phyloP scores from a whole-genome alignment of 64 coral and sea anemone genomes.

The Stichodactyla mertensii region DNA sequence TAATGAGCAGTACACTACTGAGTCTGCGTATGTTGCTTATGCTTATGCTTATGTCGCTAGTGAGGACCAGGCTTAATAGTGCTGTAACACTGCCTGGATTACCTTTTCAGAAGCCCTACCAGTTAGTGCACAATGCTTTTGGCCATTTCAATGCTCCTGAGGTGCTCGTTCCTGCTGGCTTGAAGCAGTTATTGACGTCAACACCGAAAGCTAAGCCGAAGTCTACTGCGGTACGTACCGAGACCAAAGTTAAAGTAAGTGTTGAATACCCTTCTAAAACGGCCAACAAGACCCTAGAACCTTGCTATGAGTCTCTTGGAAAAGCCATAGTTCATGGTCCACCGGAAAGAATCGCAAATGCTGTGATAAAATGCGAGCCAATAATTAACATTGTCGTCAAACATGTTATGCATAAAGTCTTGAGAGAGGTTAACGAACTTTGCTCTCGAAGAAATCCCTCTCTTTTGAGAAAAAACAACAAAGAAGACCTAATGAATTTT shows the following conservation, averaged over 20 bases:
- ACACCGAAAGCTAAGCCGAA: neutral
- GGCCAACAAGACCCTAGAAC: constrained; percentile 3
- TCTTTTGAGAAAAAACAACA: constrained; percentile 19
- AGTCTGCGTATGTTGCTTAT: too few relatives aligned
- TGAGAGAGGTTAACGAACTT: neutral
- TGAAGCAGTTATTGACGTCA: neutral
- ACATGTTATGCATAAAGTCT: constrained; percentile 2
- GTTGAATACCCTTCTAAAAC: neutral
- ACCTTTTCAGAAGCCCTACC: too few relatives aligned
- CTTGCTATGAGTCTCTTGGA: constrained; percentile 30
- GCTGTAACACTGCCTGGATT: too few relatives aligned
- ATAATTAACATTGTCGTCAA: constrained; percentile 6
- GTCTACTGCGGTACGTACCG: neutral
- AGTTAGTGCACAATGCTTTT: too few relatives aligned
- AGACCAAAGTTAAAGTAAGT: neutral
- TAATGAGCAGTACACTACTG: too few relatives aligned
- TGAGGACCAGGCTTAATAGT: too few relatives aligned
- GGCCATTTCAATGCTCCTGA: too few relatives aligned
- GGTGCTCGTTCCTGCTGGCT: too few relatives aligned
- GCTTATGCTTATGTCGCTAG: too few relatives aligned
- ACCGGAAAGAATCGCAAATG: constrained; percentile 11
- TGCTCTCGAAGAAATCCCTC: constrained; percentile 25
- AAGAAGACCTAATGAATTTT: constrained; percentile 31
- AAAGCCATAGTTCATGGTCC: constrained; percentile 12
- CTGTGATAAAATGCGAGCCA: neutral